Percentiles rank a stretch among this genome's conserved stretches.
These are phyloP conservation scores for Glomeris maerens DNA, from an alignment of 1,140 invertebrate genomes.

Conservation along the genomic window DNA sequence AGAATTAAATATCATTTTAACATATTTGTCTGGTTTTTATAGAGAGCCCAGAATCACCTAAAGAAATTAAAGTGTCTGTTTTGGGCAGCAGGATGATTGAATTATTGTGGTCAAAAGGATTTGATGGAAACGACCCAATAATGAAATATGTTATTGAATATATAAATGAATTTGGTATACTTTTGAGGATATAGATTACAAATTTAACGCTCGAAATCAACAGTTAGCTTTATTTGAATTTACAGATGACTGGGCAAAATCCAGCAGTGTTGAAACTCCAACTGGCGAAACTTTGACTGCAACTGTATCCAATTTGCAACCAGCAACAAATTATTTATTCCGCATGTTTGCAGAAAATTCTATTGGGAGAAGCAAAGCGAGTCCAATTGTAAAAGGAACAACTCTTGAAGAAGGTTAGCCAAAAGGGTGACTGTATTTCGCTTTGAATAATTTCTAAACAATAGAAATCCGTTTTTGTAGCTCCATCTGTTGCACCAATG, in stretches of 20 bases:
- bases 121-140: no score
- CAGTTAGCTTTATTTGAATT: not conserved
- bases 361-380: conserved; percentile 69
- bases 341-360: conserved; percentile 76
- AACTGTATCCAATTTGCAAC: conserved; percentile 61
- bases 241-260: not conserved
- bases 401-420: conserved; percentile 65
- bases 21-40: no score
- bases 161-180: no score
- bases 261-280: not conserved
- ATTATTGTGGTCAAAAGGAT: no score
- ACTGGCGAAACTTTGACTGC: conserved; percentile 39
- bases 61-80: no score
- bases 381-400: conserved; percentile 60
- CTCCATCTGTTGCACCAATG: conserved; percentile 67
- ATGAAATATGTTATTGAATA: no score
- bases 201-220: not conserved
- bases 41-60: no score
- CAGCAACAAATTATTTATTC: conserved; percentile 77
- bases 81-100: no score
- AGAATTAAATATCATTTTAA: no score
- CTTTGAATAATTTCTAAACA: not conserved
- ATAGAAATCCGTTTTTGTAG: conserved; percentile 32
- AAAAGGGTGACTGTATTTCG: not conserved
- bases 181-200: no score